phyloP scores from a whole-genome alignment of 2,113 vertebrate genomes.

The Alethe diademata region DNA sequence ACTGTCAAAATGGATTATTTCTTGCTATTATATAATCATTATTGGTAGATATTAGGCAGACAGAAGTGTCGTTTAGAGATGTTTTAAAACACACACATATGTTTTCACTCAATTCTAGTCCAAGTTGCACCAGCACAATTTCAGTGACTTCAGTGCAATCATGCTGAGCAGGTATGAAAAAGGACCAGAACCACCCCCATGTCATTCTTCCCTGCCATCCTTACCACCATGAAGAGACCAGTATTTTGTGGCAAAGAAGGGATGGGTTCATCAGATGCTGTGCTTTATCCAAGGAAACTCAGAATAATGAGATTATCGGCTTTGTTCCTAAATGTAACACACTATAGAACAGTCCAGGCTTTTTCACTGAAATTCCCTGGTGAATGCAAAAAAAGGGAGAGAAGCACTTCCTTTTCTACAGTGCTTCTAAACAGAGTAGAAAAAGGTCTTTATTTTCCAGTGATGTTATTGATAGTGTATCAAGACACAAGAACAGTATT shows the following conservation, averaged over 20 bases:
- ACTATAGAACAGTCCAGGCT: background rate
- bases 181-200: background rate
- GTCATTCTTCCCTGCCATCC: background rate
- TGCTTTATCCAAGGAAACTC: constrained; percentile 19
- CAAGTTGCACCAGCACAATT: background rate
- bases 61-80: background rate
- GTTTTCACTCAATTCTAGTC: background rate
- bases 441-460: background rate
- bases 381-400: constrained; percentile 7
- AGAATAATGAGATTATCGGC: constrained; percentile 19
- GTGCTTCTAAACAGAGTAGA: background rate
- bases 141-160: background rate
- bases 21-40: constrained; percentile 21
- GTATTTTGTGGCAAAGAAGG: background rate
- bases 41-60: constrained; percentile 6
- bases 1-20: constrained; percentile 16
- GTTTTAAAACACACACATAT: constrained; percentile 5
- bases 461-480: background rate
- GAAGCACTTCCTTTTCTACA: background rate
- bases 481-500: background rate
- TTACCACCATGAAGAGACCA: constrained; percentile 31
- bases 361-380: constrained; percentile 16
- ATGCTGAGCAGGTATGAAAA: constrained; percentile 30
- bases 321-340: constrained; percentile 37
- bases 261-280: background rate